Evolutionary conservation across 2,113 vertebrate species (phyloP).

Genomic region (Daubentonia madagascariensis): DNA sequence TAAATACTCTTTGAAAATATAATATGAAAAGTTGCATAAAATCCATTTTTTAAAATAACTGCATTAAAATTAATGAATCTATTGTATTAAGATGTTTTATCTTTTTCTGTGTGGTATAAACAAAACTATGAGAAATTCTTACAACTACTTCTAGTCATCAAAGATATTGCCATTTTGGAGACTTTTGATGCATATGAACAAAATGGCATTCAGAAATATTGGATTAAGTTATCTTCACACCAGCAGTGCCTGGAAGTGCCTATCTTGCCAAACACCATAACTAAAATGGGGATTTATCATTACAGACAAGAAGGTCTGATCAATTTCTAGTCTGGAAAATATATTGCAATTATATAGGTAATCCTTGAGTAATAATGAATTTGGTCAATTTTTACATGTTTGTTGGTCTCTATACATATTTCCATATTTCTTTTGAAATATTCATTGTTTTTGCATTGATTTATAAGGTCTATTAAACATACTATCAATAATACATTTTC

Average conservation of each 20-base stretch:
- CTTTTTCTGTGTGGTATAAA: not conserved
- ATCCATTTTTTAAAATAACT: not conserved
- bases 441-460: not conserved
- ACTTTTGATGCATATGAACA: not conserved
- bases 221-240: not conserved
- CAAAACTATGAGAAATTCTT: not conserved
- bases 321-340: not conserved
- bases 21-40: not conserved
- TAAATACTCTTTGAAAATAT: not conserved
- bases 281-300: not conserved
- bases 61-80: not conserved
- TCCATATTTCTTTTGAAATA: not conserved
- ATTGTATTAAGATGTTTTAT: not conserved
- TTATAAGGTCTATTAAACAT: not conserved
- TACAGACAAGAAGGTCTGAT: not conserved
- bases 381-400: not conserved
- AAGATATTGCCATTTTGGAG: not conserved
- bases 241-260: not conserved
- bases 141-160: not conserved
- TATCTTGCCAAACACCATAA: not conserved
- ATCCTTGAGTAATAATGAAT: not conserved
- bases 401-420: not conserved
- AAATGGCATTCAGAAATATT: not conserved
- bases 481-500: not conserved
- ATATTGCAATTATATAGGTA: not conserved